Evolutionary conservation across 2,888 invertebrate species (phyloP).

Genomic region (Lasius fuliginosus): DNA sequence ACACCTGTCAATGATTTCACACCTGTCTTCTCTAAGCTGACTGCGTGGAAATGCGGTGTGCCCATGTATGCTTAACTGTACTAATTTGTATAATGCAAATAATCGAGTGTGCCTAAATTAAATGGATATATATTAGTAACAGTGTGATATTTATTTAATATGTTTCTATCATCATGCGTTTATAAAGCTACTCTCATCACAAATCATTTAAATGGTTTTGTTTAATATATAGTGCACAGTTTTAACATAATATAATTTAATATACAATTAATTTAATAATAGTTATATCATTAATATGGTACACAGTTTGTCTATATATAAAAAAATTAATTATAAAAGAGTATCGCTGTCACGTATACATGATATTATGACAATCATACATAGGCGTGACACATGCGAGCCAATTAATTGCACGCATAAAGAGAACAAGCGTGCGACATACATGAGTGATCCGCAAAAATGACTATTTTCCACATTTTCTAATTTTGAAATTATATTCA

Average conservation of each 20-base stretch:
- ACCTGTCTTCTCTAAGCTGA: background rate
- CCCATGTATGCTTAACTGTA: background rate
- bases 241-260: background rate
- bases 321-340: conserved; percentile 8
- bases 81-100: background rate
- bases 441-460: background rate
- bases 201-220: background rate
- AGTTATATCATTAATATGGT: background rate
- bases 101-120: background rate
- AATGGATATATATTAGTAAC: background rate
- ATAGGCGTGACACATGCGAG: background rate
- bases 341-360: background rate
- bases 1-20: conserved; percentile 1
- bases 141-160: background rate
- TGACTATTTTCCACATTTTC: background rate
- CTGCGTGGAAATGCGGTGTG: background rate
- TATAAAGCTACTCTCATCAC: background rate
- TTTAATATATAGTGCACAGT: background rate
- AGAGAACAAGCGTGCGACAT: background rate
- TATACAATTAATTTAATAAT: background rate
- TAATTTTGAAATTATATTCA: background rate
- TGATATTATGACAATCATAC: background rate
- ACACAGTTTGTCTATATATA: background rate
- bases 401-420: conserved; percentile 12
- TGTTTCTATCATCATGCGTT: background rate